Base-by-base conservation (phyloP, 2,113 vertebrate species). In the Picathartes gymnocephalus region DNA sequence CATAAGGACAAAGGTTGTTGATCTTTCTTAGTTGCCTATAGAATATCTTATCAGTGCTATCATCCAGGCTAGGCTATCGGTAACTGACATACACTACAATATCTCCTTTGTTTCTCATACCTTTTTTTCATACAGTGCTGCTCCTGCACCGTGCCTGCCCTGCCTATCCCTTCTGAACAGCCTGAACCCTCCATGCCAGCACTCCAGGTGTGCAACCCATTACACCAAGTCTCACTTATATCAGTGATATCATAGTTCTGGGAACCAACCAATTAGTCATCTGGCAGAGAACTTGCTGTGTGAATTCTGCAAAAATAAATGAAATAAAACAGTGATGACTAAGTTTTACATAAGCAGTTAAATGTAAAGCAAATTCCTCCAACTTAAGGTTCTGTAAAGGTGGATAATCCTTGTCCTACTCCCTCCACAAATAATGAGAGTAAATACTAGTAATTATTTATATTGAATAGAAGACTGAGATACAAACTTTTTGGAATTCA, bases 141-240 rank as follows among this genome's bases (percentile, higher is more conserved):
- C 5, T 39, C 5, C 10, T 71, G 22, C 12, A n/a, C 7, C 0
- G 1, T 4, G 1, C 7, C 58, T 42, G 21, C 8, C 2, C 9
- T 47, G 20, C 9, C 51, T 58, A 31, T 42, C 9, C 21, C 5
- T 31, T 50, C 61, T 33, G 44, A 58, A 5, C 35, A 42, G 31
- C 25, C 61, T 48, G 44, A 50, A 20, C 25, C 20, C 31, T n/a
- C 10, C 24, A 30, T 8, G 20, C 15, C 44, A n/a, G 19, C 44
- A 12, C 24, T 58, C 37, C 39, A 31, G 31, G 17, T 0, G 1
- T 40, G 28, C 0, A 6, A 47, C n/a, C n/a, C 15, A 11, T 40
- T 30, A 16, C 42, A 40, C 42, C 31, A 25, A 22, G 5, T 31
- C 20, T 27, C 21, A 42, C 21, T 50, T 11, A 27, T 31, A 66